Percentiles rank a stretch among this genome's conserved stretches.
Evolutionary conservation across 2,113 vertebrate genomes (phyloP).

Genomic region (Canis aureus): DNA sequence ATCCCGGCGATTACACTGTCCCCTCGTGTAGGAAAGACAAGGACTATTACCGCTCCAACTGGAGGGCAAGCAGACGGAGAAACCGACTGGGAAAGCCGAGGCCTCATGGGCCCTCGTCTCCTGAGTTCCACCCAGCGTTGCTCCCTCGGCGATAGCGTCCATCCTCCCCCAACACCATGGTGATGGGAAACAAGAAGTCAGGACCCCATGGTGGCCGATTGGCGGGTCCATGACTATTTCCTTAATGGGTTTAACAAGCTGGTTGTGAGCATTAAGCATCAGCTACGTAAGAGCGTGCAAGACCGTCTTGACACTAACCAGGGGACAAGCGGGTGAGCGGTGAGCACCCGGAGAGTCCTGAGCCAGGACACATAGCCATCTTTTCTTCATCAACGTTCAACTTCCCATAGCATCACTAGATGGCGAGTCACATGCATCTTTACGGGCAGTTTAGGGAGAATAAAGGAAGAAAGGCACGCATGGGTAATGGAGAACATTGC

Average conservation of each 20-base stretch:
- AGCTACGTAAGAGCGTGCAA: slow-evolving; percentile 11
- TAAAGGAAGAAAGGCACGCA: slow-evolving; percentile 58
- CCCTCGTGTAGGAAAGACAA: background rate
- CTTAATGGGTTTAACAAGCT: slow-evolving; percentile 16
- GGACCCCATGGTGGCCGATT: background rate
- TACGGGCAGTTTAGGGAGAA: slow-evolving; percentile 45
- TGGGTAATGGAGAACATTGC: slow-evolving; percentile 67
- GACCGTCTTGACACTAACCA: slow-evolving; percentile 67
- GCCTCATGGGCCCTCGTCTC: background rate
- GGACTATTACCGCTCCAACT: background rate
- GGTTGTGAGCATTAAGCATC: slow-evolving; percentile 21
- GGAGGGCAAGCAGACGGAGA: background rate
- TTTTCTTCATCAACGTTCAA: slow-evolving; percentile 74
- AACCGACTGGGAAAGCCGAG: background rate
- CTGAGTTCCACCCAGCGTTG: background rate
- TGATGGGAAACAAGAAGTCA: background rate
- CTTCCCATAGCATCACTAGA: slow-evolving; percentile 56
- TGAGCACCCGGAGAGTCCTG: slow-evolving; percentile 33
- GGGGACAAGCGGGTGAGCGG: slow-evolving; percentile 72
- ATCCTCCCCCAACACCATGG: background rate
- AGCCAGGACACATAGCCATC: slow-evolving; percentile 56
- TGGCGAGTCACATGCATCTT: slow-evolving; percentile 67
- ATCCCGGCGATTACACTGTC: background rate
- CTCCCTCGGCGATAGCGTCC: background rate
- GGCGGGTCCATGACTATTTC: slow-evolving; percentile 34